phyloP scores from a whole-genome alignment of 2,888 invertebrate genomes.

The Eucera pruinosa region DNA sequence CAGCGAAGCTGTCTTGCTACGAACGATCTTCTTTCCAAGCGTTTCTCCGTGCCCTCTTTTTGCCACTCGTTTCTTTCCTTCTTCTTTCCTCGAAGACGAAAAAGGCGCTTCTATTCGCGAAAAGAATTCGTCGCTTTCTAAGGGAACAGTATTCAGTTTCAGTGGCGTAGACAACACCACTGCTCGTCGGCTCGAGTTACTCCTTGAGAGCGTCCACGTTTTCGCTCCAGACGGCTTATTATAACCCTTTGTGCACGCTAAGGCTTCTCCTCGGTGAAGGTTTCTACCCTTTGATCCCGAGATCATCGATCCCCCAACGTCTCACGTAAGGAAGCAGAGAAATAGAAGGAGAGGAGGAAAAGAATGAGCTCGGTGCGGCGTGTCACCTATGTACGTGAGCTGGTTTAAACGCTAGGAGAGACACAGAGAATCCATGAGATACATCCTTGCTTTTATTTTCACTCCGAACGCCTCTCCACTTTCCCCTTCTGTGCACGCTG shows the following conservation, averaged over 20 bases:
- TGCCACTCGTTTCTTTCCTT: neutral
- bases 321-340: constrained; percentile 1
- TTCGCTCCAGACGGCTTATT: constrained; percentile 61
- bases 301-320: constrained; percentile 58
- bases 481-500: constrained; percentile 41
- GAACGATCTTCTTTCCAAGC: constrained; percentile 27
- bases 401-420: constrained; percentile 51
- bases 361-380: constrained; percentile 26
- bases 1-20: too few species aligned
- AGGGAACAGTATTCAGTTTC: constrained; percentile 54
- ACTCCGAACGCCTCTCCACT: constrained; percentile 51
- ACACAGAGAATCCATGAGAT: constrained; percentile 35
- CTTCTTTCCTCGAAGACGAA: too few species aligned
- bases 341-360: neutral
- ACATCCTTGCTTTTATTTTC: constrained; percentile 55
- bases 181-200: constrained; percentile 33
- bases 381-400: constrained; percentile 56
- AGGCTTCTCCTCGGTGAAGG: constrained; percentile 53
- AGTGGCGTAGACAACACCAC: constrained; percentile 30
- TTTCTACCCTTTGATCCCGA: constrained; percentile 50
- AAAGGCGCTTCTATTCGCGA: too few species aligned
- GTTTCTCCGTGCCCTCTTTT: constrained; percentile 28
- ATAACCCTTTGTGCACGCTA: constrained; percentile 68
- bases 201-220: constrained; percentile 30
- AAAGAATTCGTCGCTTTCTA: constrained; percentile 33